phyloP scores from a whole-genome alignment of 2,888 invertebrate genomes.

The Gerosis bhagava region DNA sequence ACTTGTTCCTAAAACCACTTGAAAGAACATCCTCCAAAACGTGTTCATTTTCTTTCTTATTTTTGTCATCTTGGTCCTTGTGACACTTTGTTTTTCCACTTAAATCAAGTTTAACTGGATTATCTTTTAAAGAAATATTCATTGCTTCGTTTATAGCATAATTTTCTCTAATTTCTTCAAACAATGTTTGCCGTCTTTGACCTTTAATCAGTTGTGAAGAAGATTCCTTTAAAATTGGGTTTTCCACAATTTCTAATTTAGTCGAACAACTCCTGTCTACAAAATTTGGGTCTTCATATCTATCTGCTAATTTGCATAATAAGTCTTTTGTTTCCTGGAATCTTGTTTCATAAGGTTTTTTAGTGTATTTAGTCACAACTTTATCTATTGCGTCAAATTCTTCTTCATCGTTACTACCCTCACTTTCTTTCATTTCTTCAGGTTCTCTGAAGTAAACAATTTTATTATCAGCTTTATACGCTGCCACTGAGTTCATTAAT shows the following conservation, averaged over 20 bases:
- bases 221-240: slow-evolving; percentile 57
- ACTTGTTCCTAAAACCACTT: slow-evolving; percentile 53
- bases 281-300: slow-evolving; percentile 49
- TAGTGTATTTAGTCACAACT: slow-evolving; percentile 62
- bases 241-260: slow-evolving; percentile 37
- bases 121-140: slow-evolving; percentile 59
- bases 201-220: slow-evolving; percentile 54
- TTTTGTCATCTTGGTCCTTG: slow-evolving; percentile 20
- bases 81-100: slow-evolving; percentile 41
- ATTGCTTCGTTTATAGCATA: slow-evolving; percentile 63
- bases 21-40: slow-evolving; percentile 47
- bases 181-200: slow-evolving; percentile 44
- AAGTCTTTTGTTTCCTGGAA: slow-evolving; percentile 70
- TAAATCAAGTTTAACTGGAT: slow-evolving; percentile 49
- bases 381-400: slow-evolving; percentile 66
- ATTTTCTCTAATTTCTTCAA: slow-evolving; percentile 57
- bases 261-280: slow-evolving; percentile 17
- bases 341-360: slow-evolving; percentile 68
- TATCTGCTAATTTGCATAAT: slow-evolving; percentile 62
- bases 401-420: slow-evolving; percentile 46
- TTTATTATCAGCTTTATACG: slow-evolving; percentile 44
- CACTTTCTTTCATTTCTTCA: slow-evolving; percentile 36
- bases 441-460: too few relatives aligned
- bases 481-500: slow-evolving; percentile 50
- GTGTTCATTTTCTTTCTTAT: slow-evolving; percentile 35